Conservation (phyloP, 2,113 vertebrate species). For the Carollia perspicillata region DNA sequence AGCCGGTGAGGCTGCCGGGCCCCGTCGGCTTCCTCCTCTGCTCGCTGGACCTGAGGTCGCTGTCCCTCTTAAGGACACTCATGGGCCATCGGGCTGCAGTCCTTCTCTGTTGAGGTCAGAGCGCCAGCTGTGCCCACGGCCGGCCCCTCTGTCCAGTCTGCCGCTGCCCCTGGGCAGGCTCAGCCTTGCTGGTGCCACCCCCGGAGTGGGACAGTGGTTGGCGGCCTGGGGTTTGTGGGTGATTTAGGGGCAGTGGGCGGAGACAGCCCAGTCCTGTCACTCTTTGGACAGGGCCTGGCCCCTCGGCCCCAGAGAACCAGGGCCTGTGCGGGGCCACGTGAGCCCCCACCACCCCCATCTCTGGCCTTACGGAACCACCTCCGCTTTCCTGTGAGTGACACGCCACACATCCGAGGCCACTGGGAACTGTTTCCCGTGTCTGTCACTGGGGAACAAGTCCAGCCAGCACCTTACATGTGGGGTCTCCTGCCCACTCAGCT, state of each 20-base stretch:
- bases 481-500: background rate
- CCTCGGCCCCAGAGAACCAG: accelerated
- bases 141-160: background rate
- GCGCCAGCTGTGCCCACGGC: accelerated
- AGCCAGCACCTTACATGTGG: accelerated
- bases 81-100: accelerated
- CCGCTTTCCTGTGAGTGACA: accelerated
- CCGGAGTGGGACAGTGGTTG: too few relatives aligned
- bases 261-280: background rate
- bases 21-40: background rate
- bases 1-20: background rate
- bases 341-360: accelerated
- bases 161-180: too few relatives aligned
- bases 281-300: accelerated
- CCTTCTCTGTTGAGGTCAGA: background rate
- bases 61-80: background rate
- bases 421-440: accelerated
- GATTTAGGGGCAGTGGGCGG: accelerated
- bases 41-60: accelerated
- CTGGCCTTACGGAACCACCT: accelerated
- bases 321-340: background rate
- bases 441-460: accelerated
- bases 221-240: background rate
- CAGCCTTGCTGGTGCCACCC: too few relatives aligned
- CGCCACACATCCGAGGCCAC: accelerated